Evolutionary conservation across 2,113 vertebrate species (phyloP), one percentile per base, ranked within the genome.

Genomic region (Aleadryas rufinucha): DNA sequence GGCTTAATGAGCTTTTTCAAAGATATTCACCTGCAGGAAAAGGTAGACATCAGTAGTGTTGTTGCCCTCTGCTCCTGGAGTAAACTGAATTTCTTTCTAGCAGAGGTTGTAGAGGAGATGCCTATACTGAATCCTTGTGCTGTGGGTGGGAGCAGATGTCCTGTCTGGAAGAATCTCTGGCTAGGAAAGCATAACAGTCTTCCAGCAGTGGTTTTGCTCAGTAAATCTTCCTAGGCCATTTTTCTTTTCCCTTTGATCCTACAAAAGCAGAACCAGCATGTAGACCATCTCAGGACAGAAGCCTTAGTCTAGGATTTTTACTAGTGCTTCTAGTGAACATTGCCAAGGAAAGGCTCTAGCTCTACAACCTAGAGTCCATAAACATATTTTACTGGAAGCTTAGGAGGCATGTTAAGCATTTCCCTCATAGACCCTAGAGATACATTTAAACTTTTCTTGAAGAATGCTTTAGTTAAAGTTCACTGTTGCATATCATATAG

Each of bases 321-420:
- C 24, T 78, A 23, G 68, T 72, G 69, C 77, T 78, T 47, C 61
- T 76, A 57, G 57, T 82, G 50, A 80, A 28, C 28, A 4, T 53
- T 93, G 80, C 52, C 56, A 90, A 69, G 77, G 65, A 90, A 76
- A 26, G 80, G 52, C 92, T 92, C 87, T 90, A 77, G 71, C 23
- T 93, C 28, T 84, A 11, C 54, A 90, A 69, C 68, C 68, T 87
- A 15, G 39, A 87, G 56, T 93, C 81, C 63, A 65, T 95, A 64
- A 90, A 69, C 80, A 35, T 35, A 30, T 79, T 92, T 95, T 91
- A 76, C 47, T 92, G 72, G 80, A 65, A 96, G 57, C 59, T 92
- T 95, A 89, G 77, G 30, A 94, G 30, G 30, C 64, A 57, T 69
- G 53, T 90, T 89, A 86, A 81, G 69, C 57, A 81, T 92, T 95